Base-by-base conservation (phyloP, 30 jellyfish, hydroid and myxozoan species). In the Clytia hemisphaerica region DNA sequence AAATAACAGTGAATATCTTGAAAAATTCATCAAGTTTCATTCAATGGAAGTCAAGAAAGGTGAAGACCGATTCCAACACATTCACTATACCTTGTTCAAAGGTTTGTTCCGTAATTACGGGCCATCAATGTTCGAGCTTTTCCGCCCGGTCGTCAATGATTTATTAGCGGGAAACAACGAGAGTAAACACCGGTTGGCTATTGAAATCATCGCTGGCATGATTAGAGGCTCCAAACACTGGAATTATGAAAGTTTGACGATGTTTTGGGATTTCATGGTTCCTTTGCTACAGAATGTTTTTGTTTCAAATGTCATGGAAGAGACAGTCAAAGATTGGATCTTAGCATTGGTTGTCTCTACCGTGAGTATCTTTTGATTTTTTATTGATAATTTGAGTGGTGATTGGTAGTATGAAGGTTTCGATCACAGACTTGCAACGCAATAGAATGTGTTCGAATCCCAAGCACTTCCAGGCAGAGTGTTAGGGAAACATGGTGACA, bases 191-290 rank as follows among this genome's bases (percentile, higher is more conserved):
- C 59, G 97, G 35, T 88, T 94, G 67, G 97, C 97, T 2, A 48
- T 93, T 25, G 97, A 88, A 63, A 62, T 88, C 14, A 79, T 88
- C 36, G 74, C 93, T 19, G 97, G 97, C 2, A 62, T 88, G 60
- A 88, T 88, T 32, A 88, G 97, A 7, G 97, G 97, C 61, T 79
- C 93, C 31, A 78, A 80, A 45, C 90, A 88, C 50, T 88, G 97
- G 97, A 57, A 27, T 10, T 73, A 53, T 62, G 44, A 57, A 6
- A 66, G 71, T 75, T 88, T 88, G 61, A 33, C 38, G 57, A 1
- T 60, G 6, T 27, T 85, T 37, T 85, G 96, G 96, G 64, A 79
- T 19, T 58, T 72, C 53, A 26, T 85, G 34, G 37, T 79, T 28
- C 93, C 85, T 0, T 26, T 77, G 58, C 70, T 85, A 24, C 71